Percentiles rank a stretch among this genome's conserved stretches.
Evolutionary conservation across 2,113 vertebrate species (phyloP).

Genomic region (Grammomys surdaster): DNA sequence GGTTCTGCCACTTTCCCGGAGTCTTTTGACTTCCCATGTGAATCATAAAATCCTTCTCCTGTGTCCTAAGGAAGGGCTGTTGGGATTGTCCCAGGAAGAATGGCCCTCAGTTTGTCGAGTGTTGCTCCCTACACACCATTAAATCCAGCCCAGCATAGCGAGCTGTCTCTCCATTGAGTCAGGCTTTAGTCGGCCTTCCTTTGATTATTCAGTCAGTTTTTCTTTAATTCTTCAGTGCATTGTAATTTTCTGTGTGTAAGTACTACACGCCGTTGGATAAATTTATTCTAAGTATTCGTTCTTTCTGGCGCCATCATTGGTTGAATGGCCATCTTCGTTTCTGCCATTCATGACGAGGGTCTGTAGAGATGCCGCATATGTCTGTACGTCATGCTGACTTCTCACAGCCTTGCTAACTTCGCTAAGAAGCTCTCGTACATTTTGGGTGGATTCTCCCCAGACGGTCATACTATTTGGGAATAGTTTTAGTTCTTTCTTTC

Average conservation of each 20-base stretch:
- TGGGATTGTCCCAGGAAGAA: not conserved
- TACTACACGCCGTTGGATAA: not conserved
- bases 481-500: not conserved
- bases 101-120: not conserved
- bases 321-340: not conserved
- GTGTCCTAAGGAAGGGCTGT: not conserved
- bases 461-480: not conserved
- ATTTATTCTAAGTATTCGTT: not conserved
- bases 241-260: not conserved
- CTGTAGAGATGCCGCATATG: not conserved
- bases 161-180: not conserved
- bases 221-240: not conserved
- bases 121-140: not conserved
- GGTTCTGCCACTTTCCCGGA: not conserved
- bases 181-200: not conserved
- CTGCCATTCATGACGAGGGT: not conserved
- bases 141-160: not conserved
- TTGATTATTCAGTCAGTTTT: not conserved
- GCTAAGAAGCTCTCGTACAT: not conserved
- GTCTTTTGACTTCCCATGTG: not conserved
- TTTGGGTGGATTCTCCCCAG: not conserved
- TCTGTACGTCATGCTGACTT: not conserved
- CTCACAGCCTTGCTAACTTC: not conserved
- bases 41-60: conserved; percentile 3
- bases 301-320: not conserved